Base-by-base conservation (phyloP, 2,797 vertebrate genomes). In the Hemitrygon akajei region DNA sequence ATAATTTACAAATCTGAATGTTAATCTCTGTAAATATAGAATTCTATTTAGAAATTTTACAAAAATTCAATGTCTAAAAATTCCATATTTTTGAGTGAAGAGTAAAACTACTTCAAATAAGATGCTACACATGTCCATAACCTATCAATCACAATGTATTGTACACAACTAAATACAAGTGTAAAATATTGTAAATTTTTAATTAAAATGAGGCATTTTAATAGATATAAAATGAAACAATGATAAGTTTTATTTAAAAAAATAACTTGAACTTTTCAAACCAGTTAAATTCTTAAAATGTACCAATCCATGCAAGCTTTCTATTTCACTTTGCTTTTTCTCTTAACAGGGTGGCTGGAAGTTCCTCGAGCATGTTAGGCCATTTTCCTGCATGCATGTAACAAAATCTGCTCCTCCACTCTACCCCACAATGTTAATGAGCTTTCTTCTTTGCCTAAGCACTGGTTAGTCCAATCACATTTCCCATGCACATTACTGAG, bases 401-500 rank as follows among this genome's bases (percentile, higher is more conserved):
- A 96, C 96, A 94, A 94, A 95, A 96, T 95, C 95, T 95, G 94
- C 95, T 94, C 95, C 93, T 95, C 80, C 93, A 75, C 94, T 94
- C 95, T 93, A 94, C 93, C 94, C 95, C 47, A 94, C 94, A 94
- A 40, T 25, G 94, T 95, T 95, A 96, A 97, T 97, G 96, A 96
- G 96, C 96, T 95, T 94, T 95, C n/a, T 25, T 95, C 96, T 95
- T 95, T 95, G 96, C 96, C 95, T 93, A 76, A 92, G 34, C 71
- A 93, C 71, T 92, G 91, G 40, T 93, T 93, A 76, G 91, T 93
- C 40, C 91, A 76, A 76, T 93, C 71, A 95, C 96, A 95, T 96
- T 95, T 94, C 95, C 95, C 98, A 98, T 98, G 98, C 98, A 97
- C 94, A 97, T 92, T 27, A 92, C 66, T 92, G 89, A 92, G 37